Evolutionary conservation across 1,140 invertebrate species (phyloP), one percentile per base, ranked within the genome.

Genomic region (Nylanderia fulva): DNA sequence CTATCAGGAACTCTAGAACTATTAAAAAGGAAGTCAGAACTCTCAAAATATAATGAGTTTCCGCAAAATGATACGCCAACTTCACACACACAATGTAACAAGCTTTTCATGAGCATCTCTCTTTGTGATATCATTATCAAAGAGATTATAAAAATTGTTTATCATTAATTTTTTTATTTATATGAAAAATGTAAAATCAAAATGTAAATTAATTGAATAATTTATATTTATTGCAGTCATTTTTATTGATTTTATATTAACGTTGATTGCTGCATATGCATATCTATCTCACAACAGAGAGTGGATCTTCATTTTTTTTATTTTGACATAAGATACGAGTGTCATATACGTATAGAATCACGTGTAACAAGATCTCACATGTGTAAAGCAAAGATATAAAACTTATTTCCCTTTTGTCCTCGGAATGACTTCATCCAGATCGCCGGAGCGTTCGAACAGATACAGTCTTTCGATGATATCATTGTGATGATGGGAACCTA

Each of bases 381-480:
- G 21, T 29, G 33, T 42, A 54, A 66, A 54, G 33, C 15, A 24
- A 66, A 54, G 27, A 56, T 56, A 27, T 39, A 9, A 64, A 48
- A 56, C 29, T 9, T 18, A 48, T 66, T 66, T 66, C 39, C 27
- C 7, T 15, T 66, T 11, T 36, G 2, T 54, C 61, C 45, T 36
- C 63, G 6, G 29, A 48, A 48, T 66, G 29, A n/a, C 54, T 68
- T 63, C 45, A 79, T 79, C 33, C 52, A 56, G 29, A 68, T 79
- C 45, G 39, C n/a, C 48, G 11, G 24, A 68, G n/a, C 64, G 11
- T 52, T 27, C 33, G n/a, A 68, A 27, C 75, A 39, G 48, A 68
- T n/a, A 21, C 61, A 42, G 54, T 79, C 63, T 52, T 68, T 79
- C 76, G 76, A 79, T 79, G 76, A 79, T 79, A 68, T 79, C 76